Percentiles rank a stretch among this genome's conserved stretches.
Evolutionary conservation across 2,888 invertebrate species (phyloP).

Genomic region (Seladonia tumulorum): DNA sequence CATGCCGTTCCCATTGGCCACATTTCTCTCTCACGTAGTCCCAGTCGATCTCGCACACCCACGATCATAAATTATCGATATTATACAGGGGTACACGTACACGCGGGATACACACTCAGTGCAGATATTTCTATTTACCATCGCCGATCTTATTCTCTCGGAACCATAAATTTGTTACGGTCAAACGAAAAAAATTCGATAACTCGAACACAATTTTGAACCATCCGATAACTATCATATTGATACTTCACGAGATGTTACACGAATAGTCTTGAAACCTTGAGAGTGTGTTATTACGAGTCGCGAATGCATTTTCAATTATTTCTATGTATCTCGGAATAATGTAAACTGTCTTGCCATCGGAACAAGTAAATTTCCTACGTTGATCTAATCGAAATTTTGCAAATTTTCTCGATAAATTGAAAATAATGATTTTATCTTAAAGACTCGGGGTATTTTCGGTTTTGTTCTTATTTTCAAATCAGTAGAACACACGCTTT

Average conservation of each 20-base stretch:
- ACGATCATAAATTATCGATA: slow-evolving; percentile 65
- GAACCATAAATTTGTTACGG: slow-evolving; percentile 15
- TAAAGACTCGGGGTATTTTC: not conserved
- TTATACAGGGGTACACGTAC: slow-evolving; percentile 67
- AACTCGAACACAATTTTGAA: not conserved
- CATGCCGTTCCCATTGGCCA: slow-evolving; percentile 47
- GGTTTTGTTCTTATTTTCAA: not conserved
- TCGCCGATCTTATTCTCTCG: slow-evolving; percentile 7
- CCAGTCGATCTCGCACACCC: slow-evolving; percentile 73
- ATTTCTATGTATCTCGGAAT: not conserved
- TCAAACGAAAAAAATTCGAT: not conserved
- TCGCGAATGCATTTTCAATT: not conserved
- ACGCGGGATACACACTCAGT: slow-evolving; percentile 71
- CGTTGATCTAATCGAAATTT: not conserved
- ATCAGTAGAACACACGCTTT: not conserved
- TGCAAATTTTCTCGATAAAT: not conserved
- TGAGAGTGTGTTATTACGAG: not conserved
- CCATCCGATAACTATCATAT: not conserved
- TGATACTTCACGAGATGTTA: not conserved
- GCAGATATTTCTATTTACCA: slow-evolving; percentile 80
- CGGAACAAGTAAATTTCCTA: not conserved
- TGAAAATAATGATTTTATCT: not conserved
- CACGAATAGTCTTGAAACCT: not conserved
- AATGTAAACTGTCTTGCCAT: not conserved
- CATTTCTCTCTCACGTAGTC: slow-evolving; percentile 67